Base-by-base conservation (phyloP, 2,797 vertebrate species). In the Melanotaenia parkinsoni region DNA sequence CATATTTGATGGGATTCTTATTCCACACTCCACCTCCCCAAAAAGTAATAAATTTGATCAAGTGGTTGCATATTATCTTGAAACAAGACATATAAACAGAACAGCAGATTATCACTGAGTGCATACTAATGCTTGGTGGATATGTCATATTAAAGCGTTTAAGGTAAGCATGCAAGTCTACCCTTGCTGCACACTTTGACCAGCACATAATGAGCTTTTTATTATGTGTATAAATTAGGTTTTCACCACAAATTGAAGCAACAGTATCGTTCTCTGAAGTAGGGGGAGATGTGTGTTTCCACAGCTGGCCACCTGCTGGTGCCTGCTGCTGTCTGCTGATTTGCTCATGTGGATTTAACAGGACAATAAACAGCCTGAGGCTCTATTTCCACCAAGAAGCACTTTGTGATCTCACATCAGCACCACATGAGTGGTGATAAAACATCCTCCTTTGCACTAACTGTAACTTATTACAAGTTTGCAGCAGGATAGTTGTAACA, bases 281-380 rank as follows among this genome's bases (percentile, higher is more conserved):
- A 40, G 20, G 5, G 62, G 8, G 20, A 58, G 64, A 62, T 62
- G 58, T 59, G 9, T 69, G 77, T 74, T 67, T 76, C 65, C 67
- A 43, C 74, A 66, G 76, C 51, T 2, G 32, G 26, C 37, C 45
- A 35, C 57, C 28, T 30, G 28, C 70, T 80, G 76, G 22, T 56
- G 24, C 53, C 26, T 1, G 2, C 62, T 62, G 78, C 75, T 56
- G 74, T 74, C 76, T 60, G 67, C 68, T 75, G 71, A 77, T 72
- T 74, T 76, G 43, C 67, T 86, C 87, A 67, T 88, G 85, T 85
- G 85, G 87, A 74, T 87, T 93, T 92, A 83, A 89, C 63, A 30
- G 66, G 71, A 80, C 80, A 79, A 84, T 90, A 90, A 92, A 92
- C 84, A 70, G 63, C 72, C 66, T 50, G 68, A 3, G 22, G 63